phyloP scores from a whole-genome alignment of 1,140 invertebrate genomes.

The Platyura marginata region DNA sequence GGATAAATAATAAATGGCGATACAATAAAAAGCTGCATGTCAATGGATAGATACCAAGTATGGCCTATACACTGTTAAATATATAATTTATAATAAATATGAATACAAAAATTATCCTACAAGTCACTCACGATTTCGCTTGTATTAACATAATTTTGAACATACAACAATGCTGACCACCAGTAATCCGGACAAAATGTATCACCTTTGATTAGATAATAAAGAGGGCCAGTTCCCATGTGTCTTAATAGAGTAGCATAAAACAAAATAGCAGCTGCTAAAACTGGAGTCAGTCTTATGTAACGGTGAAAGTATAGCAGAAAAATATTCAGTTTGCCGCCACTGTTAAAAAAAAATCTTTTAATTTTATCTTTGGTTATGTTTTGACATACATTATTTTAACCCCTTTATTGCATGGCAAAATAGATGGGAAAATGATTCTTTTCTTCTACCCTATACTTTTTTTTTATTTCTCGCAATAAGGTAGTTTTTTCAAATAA shows the following conservation, averaged over 20 bases:
- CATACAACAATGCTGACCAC: slow-evolving; percentile 20
- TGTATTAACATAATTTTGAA: slow-evolving; percentile 18
- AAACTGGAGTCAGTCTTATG: slow-evolving; percentile 15
- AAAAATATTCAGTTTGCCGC: slow-evolving; percentile 12
- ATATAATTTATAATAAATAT: too few species aligned
- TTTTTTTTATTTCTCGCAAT: too few species aligned
- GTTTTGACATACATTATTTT: too few species aligned
- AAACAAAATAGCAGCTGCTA: slow-evolving; percentile 15
- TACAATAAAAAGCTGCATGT: too few species aligned
- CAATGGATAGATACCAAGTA: too few species aligned
- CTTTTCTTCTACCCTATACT: too few species aligned
- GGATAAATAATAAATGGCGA: slow-evolving; percentile 52
- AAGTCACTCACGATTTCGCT: slow-evolving; percentile 12
- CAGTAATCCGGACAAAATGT: slow-evolving; percentile 13
- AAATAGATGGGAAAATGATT: too few species aligned
- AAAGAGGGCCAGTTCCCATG: slow-evolving; percentile 15
- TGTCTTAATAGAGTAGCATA: slow-evolving; percentile 13
- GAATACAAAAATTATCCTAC: not conserved
- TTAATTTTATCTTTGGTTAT: too few species aligned
- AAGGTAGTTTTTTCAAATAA: too few species aligned
- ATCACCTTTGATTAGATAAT: slow-evolving; percentile 10
- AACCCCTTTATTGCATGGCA: too few species aligned
- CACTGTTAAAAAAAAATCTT: too few species aligned
- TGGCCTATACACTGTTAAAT: slow-evolving; percentile 82
- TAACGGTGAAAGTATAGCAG: slow-evolving; percentile 21